Evolutionary conservation across 2,113 vertebrate species (phyloP), one percentile per base, ranked within the genome.

Genomic region (Zosterops lateralis): DNA sequence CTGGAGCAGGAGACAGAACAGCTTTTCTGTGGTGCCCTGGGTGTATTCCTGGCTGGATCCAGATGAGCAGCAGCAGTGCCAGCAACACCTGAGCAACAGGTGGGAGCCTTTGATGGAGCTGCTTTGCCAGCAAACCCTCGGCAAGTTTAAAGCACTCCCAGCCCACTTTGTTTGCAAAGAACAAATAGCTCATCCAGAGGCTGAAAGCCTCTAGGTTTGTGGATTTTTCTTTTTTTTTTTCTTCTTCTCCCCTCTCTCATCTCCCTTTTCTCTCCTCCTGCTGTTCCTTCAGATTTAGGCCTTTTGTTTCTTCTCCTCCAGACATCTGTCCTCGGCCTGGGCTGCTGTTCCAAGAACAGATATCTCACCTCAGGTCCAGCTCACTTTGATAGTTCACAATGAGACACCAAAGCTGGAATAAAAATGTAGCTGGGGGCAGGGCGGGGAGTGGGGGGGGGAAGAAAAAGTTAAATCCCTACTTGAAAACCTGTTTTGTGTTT

Each of bases 401-500:
- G 56, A 96, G 74, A 94, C 83, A 90, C 74, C 83, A 86, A 73
- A 84, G 92, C 87, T 91, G 92, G 79, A 94, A 93, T 65, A 94
- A 96, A 96, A 71, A 91, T 78, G 57, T 68, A 77, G 87, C 42
- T 40, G 9, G 6, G 17, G 36, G 36, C 36, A 38, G 36, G 36
- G 36, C 36, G 36, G 36, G 36, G 36, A 38, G 36, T 9, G n/a
- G 10, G 22, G 38, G 21, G 9, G 5, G 10, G 15, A 12, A 60
- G 44, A 40, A 89, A 76, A 89, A 84, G 54, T 89, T 94, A 94
- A 96, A 96, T 94, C 88, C 91, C 85, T 83, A 18, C 71, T 92
- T 95, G 76, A 90, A 95, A 92, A 95, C 82, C 84, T 96, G 74
- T 83, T 96, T 88, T 95, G 67, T 95, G 86, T 93, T 95, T 90